Conservation (phyloP, 2,113 vertebrate species). For the Eubucco bourcierii region DNA sequence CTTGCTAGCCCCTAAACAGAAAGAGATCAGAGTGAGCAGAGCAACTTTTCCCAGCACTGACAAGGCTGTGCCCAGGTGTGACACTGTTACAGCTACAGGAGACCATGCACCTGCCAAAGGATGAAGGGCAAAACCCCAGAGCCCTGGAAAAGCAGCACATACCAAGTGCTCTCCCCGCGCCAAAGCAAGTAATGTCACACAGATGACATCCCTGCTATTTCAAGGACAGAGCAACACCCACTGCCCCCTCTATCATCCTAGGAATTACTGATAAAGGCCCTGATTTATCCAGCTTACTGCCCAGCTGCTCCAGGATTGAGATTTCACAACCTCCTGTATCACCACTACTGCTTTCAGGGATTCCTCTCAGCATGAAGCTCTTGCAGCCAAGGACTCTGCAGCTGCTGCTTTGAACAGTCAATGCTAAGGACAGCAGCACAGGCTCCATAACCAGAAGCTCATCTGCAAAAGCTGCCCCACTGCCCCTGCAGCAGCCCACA, state of each 20-base stretch:
- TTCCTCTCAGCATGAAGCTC: neutral
- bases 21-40: neutral
- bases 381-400: neutral
- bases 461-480: neutral
- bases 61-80: neutral
- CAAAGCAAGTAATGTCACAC: neutral
- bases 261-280: slow-evolving; percentile 9
- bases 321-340: neutral
- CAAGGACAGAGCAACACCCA: neutral
- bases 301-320: neutral
- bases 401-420: neutral
- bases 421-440: neutral
- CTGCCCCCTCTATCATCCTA: neutral
- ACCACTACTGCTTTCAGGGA: accelerated
- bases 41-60: accelerated
- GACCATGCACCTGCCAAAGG: neutral
- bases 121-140: neutral
- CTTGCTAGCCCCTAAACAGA: neutral
- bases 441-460: neutral
- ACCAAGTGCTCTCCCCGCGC: neutral
- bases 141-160: neutral
- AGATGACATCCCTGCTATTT: neutral
- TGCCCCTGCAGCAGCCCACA: neutral
- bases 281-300: neutral
- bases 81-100: accelerated